Evolutionary conservation across 2,113 vertebrate genomes (phyloP).

Genomic region (Mixornis gularis): DNA sequence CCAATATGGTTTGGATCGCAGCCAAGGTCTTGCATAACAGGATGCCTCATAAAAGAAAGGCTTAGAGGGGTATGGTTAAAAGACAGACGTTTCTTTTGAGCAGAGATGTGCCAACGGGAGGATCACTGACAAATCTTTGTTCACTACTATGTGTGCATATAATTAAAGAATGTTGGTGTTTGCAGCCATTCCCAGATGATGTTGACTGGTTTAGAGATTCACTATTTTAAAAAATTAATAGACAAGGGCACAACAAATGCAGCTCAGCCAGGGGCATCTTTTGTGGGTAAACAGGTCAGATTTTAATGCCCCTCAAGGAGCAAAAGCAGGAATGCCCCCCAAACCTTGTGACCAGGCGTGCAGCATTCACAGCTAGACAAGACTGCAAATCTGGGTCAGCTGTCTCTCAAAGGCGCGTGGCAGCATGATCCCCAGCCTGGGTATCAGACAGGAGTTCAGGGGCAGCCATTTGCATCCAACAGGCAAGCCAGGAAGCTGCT

Average conservation of each 20-base stretch:
- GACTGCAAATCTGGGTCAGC: background rate
- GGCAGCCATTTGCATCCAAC: background rate
- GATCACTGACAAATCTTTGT: slow-evolving; percentile 52
- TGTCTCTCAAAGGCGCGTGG: background rate
- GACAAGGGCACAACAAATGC: background rate
- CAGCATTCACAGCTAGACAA: background rate
- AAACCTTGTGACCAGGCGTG: background rate
- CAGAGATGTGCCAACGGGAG: slow-evolving; percentile 37
- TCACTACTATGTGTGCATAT: background rate
- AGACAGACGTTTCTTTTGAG: slow-evolving; percentile 49
- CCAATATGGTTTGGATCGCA: slow-evolving; percentile 58
- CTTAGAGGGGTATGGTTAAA: slow-evolving; percentile 56
- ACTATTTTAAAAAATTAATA: background rate
- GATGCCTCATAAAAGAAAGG: slow-evolving; percentile 65
- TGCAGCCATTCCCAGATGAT: background rate
- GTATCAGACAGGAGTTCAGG: background rate
- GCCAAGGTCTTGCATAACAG: slow-evolving; percentile 67
- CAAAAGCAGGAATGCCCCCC: background rate
- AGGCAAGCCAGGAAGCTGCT: background rate
- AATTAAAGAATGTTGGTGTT: slow-evolving; percentile 53
- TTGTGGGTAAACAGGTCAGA: background rate
- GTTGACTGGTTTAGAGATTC: background rate
- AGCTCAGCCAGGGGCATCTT: background rate
- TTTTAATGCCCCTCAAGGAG: background rate
- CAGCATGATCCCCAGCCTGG: background rate